phyloP scores from a whole-genome alignment of 35 echinoderm and acorn worm genomes.

The Patiria miniata region DNA sequence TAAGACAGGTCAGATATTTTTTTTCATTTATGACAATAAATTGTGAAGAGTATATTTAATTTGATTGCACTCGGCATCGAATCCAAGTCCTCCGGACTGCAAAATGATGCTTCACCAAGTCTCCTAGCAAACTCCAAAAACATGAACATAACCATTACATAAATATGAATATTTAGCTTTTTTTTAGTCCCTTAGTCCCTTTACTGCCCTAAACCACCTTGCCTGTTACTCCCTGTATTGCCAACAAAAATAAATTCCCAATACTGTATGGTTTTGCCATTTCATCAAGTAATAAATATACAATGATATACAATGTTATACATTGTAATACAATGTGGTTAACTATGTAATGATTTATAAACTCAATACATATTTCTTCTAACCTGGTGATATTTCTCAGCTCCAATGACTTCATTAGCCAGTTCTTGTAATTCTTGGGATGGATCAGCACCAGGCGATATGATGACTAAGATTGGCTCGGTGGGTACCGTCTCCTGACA shows the following conservation, averaged over 20 bases:
- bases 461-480: slow-evolving; percentile 91
- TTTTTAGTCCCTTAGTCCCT: too few species aligned
- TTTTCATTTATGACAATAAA: neutral
- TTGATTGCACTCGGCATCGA: neutral
- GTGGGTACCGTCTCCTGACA: slow-evolving; percentile 78
- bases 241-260: too few species aligned
- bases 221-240: too few species aligned
- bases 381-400: slow-evolving; percentile 93
- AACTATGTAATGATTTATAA: too few species aligned
- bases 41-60: neutral
- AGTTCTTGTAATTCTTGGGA: slow-evolving; percentile 90
- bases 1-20: neutral
- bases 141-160: too few species aligned
- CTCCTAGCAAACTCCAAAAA: too few species aligned
- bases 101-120: neutral
- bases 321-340: neutral
- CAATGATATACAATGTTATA: neutral
- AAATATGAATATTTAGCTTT: too few species aligned
- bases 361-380: too few species aligned
- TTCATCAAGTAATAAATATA: too few species aligned
- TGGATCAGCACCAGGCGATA: slow-evolving; percentile 80
- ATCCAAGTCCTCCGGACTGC: neutral
- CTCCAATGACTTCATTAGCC: slow-evolving; percentile 84
- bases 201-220: too few species aligned
- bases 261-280: too few species aligned